Percentiles rank a stretch among this genome's conserved stretches.
These are phyloP conservation scores for Drosophila neocordata DNA, from an alignment of 1,140 invertebrate genomes.

Conservation along the genomic window DNA sequence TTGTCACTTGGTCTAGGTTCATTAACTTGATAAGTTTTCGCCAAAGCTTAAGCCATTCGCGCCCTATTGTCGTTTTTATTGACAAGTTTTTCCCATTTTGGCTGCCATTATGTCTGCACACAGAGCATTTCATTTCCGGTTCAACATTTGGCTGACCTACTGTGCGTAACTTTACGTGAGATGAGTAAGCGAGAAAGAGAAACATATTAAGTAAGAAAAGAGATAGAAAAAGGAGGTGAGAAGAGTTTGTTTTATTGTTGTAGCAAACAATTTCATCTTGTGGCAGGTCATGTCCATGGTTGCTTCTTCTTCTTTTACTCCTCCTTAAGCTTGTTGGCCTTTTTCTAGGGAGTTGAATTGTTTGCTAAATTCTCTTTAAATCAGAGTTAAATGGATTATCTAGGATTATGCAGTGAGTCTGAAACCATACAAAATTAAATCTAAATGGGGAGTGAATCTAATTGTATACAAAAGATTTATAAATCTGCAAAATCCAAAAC, in stretches of 20 bases:
- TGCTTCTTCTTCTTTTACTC: slow-evolving; percentile 8
- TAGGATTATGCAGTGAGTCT: not conserved
- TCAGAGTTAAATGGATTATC: slow-evolving; percentile 29
- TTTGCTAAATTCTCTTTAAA: slow-evolving; percentile 32
- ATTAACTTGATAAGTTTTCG: slow-evolving; percentile 44
- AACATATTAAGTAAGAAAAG: too few species aligned
- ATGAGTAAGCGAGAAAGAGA: too few species aligned
- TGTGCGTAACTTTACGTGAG: slow-evolving; percentile 49
- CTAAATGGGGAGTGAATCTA: not conserved
- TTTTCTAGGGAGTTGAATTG: slow-evolving; percentile 23
- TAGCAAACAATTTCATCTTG: slow-evolving; percentile 58
- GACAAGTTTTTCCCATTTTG: slow-evolving; percentile 45
- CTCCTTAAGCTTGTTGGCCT: slow-evolving; percentile 35
- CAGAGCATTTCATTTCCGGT: slow-evolving; percentile 43
- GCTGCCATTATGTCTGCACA: slow-evolving; percentile 56
- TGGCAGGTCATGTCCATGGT: slow-evolving; percentile 58
- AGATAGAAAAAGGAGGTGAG: not conserved
- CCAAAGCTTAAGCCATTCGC: not conserved
- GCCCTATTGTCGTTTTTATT: slow-evolving; percentile 34
- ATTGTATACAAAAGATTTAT: too few species aligned
- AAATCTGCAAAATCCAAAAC: too few species aligned
- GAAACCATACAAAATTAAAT: not conserved
- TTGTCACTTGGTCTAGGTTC: slow-evolving; percentile 46
- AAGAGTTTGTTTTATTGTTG: slow-evolving; percentile 16
- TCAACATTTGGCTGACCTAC: slow-evolving; percentile 51